Percentiles rank a stretch among this genome's conserved stretches.
Evolutionary conservation across 1,140 invertebrate species (phyloP).

Genomic region (Elymnias hypermnestra): DNA sequence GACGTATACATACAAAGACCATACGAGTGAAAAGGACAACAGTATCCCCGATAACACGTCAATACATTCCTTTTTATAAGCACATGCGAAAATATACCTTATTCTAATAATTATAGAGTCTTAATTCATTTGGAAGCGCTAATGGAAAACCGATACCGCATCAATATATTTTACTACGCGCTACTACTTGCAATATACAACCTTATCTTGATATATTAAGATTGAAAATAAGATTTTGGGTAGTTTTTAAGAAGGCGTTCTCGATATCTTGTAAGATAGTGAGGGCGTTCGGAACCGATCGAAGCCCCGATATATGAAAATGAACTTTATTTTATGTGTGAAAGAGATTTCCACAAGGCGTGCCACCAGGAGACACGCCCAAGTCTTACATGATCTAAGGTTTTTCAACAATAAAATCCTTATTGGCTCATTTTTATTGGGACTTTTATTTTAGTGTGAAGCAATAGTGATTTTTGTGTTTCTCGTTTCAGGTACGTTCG

Average conservation of each 20-base stretch:
- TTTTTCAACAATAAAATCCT: slow-evolving; percentile 42
- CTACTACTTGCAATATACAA: slow-evolving; percentile 22
- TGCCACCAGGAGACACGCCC: slow-evolving; percentile 56
- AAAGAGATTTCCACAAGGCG: slow-evolving; percentile 53
- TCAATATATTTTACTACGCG: slow-evolving; percentile 64
- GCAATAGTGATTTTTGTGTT: slow-evolving; percentile 12
- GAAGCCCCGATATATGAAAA: slow-evolving; percentile 63
- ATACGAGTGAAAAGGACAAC: slow-evolving; percentile 51
- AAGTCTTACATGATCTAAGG: slow-evolving; percentile 52
- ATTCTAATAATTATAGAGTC: slow-evolving; percentile 14
- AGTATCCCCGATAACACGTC: slow-evolving; percentile 70
- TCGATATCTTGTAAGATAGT: slow-evolving; percentile 74
- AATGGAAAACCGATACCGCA: slow-evolving; percentile 74
- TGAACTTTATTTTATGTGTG: slow-evolving; percentile 52
- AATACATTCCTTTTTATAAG: slow-evolving; percentile 59
- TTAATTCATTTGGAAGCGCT: slow-evolving; percentile 29
- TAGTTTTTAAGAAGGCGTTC: slow-evolving; percentile 66
- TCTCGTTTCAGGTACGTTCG: slow-evolving; percentile 50
- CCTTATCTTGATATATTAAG: slow-evolving; percentile 31
- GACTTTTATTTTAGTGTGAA: background rate
- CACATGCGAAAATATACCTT: slow-evolving; percentile 37
- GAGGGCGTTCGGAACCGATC: slow-evolving; percentile 68
- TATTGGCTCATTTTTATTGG: slow-evolving; percentile 28
- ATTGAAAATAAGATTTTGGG: slow-evolving; percentile 26
- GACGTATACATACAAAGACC: slow-evolving; percentile 49